A percentile compares a stretch with the other conserved stretches of the same genome.
phyloP scores from a whole-genome alignment of 2,113 vertebrate genomes.

The Charadrius vociferus region DNA sequence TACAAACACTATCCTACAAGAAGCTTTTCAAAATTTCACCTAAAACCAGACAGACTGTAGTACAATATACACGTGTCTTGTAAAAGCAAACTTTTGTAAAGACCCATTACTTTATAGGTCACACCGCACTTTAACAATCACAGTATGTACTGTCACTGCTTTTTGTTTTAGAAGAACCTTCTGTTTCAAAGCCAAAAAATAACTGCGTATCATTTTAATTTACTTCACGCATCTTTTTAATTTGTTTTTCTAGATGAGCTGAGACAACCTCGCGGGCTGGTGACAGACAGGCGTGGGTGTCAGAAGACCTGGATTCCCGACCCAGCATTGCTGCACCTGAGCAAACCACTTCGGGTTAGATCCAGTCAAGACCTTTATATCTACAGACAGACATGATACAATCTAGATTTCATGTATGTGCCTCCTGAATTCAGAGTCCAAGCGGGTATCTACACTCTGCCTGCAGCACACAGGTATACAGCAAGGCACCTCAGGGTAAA shows the following conservation, averaged over 20 bases:
- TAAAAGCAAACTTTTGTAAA: neutral
- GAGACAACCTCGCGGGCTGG: neutral
- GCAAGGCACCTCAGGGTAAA: neutral
- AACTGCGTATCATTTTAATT: neutral
- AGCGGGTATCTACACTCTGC: neutral
- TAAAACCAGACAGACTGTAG: neutral
- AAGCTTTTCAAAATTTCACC: neutral
- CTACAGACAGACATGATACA: neutral
- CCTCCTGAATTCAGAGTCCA: neutral
- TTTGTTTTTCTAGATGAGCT: neutral
- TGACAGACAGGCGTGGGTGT: neutral
- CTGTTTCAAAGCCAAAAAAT: neutral
- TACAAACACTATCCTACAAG: neutral
- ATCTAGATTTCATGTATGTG: neutral
- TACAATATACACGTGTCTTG: neutral
- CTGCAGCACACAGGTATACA: neutral
- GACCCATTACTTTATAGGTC: neutral
- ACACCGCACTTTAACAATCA: neutral
- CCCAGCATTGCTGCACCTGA: accelerated
- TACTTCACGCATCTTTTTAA: neutral
- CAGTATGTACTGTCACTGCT: neutral
- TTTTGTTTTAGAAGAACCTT: neutral
- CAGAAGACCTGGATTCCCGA: neutral
- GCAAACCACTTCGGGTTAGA: neutral
- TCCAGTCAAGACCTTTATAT: neutral